Conservation (phyloP, 1,140 invertebrate genomes). For the Trypoxylus dichotomus region DNA sequence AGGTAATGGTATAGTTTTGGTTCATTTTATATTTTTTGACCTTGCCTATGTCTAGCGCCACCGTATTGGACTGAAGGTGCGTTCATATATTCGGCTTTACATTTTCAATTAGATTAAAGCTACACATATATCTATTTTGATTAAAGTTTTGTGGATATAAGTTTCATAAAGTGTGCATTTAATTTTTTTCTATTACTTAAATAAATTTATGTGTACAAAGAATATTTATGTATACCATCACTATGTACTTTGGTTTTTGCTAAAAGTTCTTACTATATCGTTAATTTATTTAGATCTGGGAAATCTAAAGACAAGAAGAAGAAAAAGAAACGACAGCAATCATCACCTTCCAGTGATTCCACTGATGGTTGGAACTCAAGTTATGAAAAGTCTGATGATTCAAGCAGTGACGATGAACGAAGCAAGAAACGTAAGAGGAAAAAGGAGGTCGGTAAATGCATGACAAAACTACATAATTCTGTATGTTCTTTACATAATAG, state of each 20-base stretch:
- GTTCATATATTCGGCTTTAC: slow-evolving; percentile 40
- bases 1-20: slow-evolving; percentile 34
- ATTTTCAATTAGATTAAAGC: slow-evolving; percentile 30
- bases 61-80: slow-evolving; percentile 48
- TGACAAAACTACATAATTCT: background rate
- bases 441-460: slow-evolving; percentile 47
- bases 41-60: slow-evolving; percentile 49
- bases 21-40: slow-evolving; percentile 33
- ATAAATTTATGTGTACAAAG: slow-evolving; percentile 18
- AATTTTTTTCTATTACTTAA: background rate
- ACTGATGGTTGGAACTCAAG: slow-evolving; percentile 42
- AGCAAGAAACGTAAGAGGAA: slow-evolving; percentile 47
- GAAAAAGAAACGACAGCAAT: slow-evolving; percentile 44
- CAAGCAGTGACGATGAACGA: slow-evolving; percentile 45
- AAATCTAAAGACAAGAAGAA: slow-evolving; percentile 49
- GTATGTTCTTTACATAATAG: slow-evolving; percentile 6
- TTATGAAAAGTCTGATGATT: slow-evolving; percentile 41
- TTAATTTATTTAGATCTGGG: slow-evolving; percentile 41
- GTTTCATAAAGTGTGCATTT: background rate
- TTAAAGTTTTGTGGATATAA: slow-evolving; percentile 29
- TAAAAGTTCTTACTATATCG: background rate
- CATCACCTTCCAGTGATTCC: slow-evolving; percentile 33
- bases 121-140: background rate
- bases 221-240: background rate
- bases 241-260: background rate